phyloP scores from a whole-genome alignment of 2,113 vertebrate species.

The Pterocles orientalis region DNA sequence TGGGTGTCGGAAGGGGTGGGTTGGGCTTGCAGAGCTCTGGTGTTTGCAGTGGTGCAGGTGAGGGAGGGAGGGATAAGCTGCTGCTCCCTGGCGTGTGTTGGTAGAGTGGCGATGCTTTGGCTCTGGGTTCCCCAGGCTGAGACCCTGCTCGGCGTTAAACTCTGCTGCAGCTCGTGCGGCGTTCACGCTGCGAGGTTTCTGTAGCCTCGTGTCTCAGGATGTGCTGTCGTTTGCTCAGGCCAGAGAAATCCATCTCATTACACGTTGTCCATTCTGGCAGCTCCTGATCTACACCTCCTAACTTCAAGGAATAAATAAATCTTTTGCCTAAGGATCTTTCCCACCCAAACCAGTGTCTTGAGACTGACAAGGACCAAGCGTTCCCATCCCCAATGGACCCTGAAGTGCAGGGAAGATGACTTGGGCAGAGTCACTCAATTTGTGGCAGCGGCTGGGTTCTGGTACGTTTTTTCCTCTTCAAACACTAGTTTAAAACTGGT shows the following conservation, averaged over 20 bases:
- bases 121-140: no score
- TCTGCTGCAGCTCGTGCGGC: no score
- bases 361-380: background rate
- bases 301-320: background rate
- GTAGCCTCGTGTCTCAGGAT: no score
- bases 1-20: no score
- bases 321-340: background rate
- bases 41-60: background rate
- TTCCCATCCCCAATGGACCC: background rate
- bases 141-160: no score
- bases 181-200: no score
- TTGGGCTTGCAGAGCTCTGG: background rate
- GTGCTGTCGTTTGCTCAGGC: background rate
- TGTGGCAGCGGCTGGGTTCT: background rate
- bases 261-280: background rate
- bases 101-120: background rate
- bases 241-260: background rate
- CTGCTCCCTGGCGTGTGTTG: no score
- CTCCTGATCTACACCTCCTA: background rate
- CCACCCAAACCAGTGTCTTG: background rate
- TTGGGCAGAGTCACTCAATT: background rate
- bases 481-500: no score
- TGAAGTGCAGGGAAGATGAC: background rate
- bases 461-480: fast-evolving
- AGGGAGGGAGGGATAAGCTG: no score